Evolutionary conservation across 1,140 invertebrate species (phyloP), one percentile per base, ranked within the genome.

Genomic region (Palaemon carinicauda): DNA sequence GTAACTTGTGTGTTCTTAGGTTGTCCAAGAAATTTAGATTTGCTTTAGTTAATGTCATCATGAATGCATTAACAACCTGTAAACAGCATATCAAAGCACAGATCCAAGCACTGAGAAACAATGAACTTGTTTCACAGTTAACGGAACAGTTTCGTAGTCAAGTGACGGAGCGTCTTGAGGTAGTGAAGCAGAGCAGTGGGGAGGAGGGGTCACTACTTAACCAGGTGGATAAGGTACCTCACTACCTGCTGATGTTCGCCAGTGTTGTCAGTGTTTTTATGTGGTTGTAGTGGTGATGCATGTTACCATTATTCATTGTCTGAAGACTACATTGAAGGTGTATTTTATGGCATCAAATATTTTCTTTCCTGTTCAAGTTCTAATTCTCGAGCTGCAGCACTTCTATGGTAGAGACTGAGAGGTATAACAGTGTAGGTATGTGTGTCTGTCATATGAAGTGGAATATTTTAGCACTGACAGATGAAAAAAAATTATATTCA

Each of bases 91-190:
- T 5, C 3, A 29, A 27, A 27, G 27, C 69, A 73, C 69, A 73
- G 69, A 24, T 33, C 19, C 24, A 27, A 24, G 19, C 24, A 79
- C 24, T 53, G n/a, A 85, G 54, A 27, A 79, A 56, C 75, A 52
- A 74, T 69, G 29, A 65, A 78, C 74, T 77, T 82, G 71, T 83
- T 80, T 71, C 78, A 86, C 89, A 89, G 89, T 84, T 89, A 74
- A 89, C 89, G 65, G 89, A 89, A 79, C 88, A 91, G 90, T 85
- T 91, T 51, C 90, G 90, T 87, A 88, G 88, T 17, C 90, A 90
- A 87, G 90, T 90, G 24, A 90, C 90, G 54, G 91, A 90, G 75
- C 89, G 89, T 27, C 87, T 91, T 1, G 88, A 90, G 77, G 91
- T 91, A 88, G 91, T 91, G 21, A 86, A 89, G 51, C 88, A 90